Evolutionary conservation across 2,888 invertebrate genomes (phyloP), one percentile per base, ranked within the genome.

Genomic region (Lutraria lutraria): DNA sequence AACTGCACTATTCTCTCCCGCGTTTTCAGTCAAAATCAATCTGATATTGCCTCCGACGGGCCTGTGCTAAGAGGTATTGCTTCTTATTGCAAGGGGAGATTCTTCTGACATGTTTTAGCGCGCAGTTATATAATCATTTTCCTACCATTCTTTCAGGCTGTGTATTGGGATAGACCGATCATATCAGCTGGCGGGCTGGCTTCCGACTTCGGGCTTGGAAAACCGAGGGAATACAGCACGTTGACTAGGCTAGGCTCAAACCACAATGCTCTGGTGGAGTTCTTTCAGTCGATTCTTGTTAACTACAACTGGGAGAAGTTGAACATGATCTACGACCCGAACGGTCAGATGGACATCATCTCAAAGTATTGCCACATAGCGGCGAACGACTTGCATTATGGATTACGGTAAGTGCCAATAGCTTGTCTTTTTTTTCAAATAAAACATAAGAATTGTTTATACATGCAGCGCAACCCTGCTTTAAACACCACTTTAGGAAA

Each of bases 111-210:
- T n/a, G n/a, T n/a, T n/a, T n/a, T n/a, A n/a, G n/a, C n/a, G n/a
- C n/a, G n/a, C n/a, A n/a, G n/a, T n/a, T n/a, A n/a, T n/a, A n/a
- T n/a, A n/a, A n/a, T n/a, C n/a, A n/a, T n/a, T 43, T 43, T 60
- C 21, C 2, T 81, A 8, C 29, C 12, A 68, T 25, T 52, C 13
- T 85, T 88, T 1, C 88, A 92, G 89, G 90, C 91, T 13, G 88
- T 88, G 34, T 95, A 93, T 89, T 99, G 99, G 99, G 98, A 98
- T 96, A 98, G 98, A 0, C 98, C 99, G 0, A 98, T 99, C 94
- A 98, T 99, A 93, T 98, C 99, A 12, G 94, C 96, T 0, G 96
- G 96, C 0, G 96, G 95, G 0, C 92, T 96, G 90, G 96, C 96
- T 0, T 90, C 92, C 1, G 96, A 96, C 86, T 96, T 96, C 88